Evolutionary conservation across 2,888 invertebrate species (phyloP), one percentile per base, ranked within the genome.

Genomic region (Cephus pygmeus): DNA sequence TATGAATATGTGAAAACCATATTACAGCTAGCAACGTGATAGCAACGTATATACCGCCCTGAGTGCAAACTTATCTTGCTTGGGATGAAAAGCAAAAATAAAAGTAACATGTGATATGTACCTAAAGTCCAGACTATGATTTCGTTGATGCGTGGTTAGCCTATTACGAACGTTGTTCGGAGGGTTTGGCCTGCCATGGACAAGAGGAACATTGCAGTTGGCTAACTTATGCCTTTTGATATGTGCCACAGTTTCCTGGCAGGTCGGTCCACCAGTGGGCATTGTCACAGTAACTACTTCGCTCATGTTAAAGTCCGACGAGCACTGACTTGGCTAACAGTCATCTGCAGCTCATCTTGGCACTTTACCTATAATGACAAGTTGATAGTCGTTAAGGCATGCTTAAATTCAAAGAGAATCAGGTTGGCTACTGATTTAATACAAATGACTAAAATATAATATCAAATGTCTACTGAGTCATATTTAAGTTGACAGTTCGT

Each of bases 41-140:
- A 56, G 56, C 56, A 56, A 9, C 23, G 56, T 56, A 23, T 9
- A 9, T n/a, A 33, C 23, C 12, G n/a, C 11, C 34, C 34, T 34
- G 35, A 33, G n/a, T 34, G 34, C 73, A 73, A 73, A 73, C 12
- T 12, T 31, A 34, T 73, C 12, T 73, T 73, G n/a, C 73, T 33
- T n/a, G n/a, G 34, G 11, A 34, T 73, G 23, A 33, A 75, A 40
- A 71, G 11, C 34, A 36, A 40, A 56, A 56, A 56, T 23, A 56
- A 56, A 56, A 56, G 23, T 56, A 40, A 75, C 75, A 80, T 36
- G 34, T 34, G 40, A 69, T 78, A 76, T 80, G 31, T 92, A 97
- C 97, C 97, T 96, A 92, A 97, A 97, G 92, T 97, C 97, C 91
- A 97, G 93, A 91, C 97, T 97, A 89, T 97, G 94, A 92, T 97